Evolutionary conservation across 2,888 invertebrate species (phyloP).

Genomic region (Willowsia nigromaculata): DNA sequence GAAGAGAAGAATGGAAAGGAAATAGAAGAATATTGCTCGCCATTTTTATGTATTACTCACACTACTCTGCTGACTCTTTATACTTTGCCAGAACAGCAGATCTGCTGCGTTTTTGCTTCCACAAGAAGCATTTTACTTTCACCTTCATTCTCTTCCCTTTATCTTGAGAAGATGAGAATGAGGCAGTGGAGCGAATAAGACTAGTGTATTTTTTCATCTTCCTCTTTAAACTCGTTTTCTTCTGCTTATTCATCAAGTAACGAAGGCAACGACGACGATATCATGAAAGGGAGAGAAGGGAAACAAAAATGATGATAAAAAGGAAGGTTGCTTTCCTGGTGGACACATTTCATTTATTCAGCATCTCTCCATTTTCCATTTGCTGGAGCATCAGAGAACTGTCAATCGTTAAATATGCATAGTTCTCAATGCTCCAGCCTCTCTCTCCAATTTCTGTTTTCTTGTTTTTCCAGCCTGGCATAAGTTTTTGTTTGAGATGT

Average conservation of each 20-base stretch:
- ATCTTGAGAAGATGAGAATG: not conserved
- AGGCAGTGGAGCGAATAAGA: not conserved
- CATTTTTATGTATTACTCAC: not conserved
- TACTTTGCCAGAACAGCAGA: not conserved
- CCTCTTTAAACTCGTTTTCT: not conserved
- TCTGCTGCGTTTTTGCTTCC: not conserved
- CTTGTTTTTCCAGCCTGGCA: not conserved
- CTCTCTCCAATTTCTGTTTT: not conserved
- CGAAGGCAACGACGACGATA: not conserved
- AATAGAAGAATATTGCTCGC: not conserved
- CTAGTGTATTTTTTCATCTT: not conserved
- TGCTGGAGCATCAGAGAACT: not conserved
- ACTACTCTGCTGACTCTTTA: not conserved
- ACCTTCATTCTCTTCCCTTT: not conserved
- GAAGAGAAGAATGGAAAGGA: not conserved
- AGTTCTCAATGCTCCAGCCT: not conserved
- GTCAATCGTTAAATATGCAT: not conserved
- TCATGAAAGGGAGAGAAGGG: not conserved
- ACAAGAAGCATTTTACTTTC: not conserved
- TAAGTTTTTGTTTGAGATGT: too few relatives aligned
- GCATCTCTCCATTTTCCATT: not conserved
- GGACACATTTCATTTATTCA: not conserved
- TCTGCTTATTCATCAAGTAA: not conserved
- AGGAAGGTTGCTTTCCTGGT: not conserved
- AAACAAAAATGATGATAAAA: constrained; percentile 5